A percentile compares a stretch with the other conserved stretches of the same genome.
phyloP scores from a whole-genome alignment of 1,140 invertebrate genomes.

The Papilio helenus region DNA sequence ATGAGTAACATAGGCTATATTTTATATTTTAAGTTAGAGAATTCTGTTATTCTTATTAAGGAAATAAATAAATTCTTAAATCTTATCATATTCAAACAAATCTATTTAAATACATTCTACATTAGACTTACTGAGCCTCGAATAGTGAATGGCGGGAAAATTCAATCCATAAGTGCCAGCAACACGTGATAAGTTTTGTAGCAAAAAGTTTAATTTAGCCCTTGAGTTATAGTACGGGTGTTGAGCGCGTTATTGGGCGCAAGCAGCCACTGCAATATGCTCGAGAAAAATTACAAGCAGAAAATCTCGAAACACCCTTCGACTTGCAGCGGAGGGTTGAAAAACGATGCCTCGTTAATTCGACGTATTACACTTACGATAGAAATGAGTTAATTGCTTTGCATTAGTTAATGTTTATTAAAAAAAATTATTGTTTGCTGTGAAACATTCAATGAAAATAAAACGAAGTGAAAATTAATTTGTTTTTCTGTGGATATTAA shows the following conservation, averaged over 20 bases:
- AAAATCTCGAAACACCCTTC: conserved; percentile 39
- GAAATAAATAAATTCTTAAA: too few relatives aligned
- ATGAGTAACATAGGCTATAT: too few relatives aligned
- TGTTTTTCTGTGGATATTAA: too few relatives aligned
- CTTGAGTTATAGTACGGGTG: conserved; percentile 36
- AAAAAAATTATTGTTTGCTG: background rate
- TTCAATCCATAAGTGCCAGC: conserved; percentile 32
- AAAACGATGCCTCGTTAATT: conserved; percentile 16
- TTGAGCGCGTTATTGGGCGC: conserved; percentile 34
- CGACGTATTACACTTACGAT: background rate
- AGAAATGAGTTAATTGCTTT: background rate
- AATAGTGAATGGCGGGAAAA: background rate
- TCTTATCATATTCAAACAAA: too few relatives aligned
- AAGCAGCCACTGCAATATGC: conserved; percentile 32
- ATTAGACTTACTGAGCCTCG: background rate
- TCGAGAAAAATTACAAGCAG: conserved; percentile 35
- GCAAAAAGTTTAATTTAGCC: conserved; percentile 41
- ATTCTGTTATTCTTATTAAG: too few relatives aligned
- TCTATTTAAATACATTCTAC: background rate
- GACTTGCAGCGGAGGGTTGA: conserved; percentile 29
- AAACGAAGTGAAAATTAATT: background rate
- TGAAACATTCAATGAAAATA: background rate
- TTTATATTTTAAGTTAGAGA: too few relatives aligned
- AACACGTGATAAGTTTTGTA: conserved; percentile 31
- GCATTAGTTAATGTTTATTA: background rate